These are phyloP conservation scores for Pyrgus malvae DNA, from an alignment of 2,888 invertebrate species.

Conservation along the genomic window DNA sequence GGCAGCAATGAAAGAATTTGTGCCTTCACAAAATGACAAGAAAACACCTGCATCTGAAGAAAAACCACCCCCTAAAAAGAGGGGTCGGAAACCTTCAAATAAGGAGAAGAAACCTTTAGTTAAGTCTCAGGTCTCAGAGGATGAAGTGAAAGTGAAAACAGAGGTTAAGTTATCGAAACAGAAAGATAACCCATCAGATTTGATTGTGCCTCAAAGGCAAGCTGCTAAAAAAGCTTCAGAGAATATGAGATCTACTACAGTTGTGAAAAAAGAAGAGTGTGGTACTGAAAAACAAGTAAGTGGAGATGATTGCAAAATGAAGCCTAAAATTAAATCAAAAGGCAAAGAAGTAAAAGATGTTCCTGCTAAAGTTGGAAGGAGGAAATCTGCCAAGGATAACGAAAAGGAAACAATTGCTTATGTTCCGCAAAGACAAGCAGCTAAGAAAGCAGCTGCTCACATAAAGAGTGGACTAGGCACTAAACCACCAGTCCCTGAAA, in stretches of 20 bases:
- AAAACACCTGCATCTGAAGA: constrained; percentile 49
- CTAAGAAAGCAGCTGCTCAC: constrained; percentile 95
- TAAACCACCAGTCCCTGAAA: constrained; percentile 67
- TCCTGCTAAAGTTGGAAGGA: constrained; percentile 71
- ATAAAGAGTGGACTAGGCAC: constrained; percentile 90
- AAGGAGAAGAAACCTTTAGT: constrained; percentile 62
- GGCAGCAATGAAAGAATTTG: constrained; percentile 92
- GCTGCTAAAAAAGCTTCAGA: constrained; percentile 96
- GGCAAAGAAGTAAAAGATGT: constrained; percentile 72
- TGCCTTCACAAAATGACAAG: constrained; percentile 72
- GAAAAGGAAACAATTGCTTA: constrained; percentile 88
- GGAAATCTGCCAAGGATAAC: constrained; percentile 77
- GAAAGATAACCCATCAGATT: constrained; percentile 86
- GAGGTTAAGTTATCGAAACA: constrained; percentile 69
- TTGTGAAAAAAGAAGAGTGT: constrained; percentile 68
- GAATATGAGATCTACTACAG: constrained; percentile 88
- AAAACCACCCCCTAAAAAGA: constrained; percentile 66
- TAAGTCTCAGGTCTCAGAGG: constrained; percentile 59
- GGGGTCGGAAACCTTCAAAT: constrained; percentile 72
- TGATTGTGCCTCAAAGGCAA: constrained; percentile 94
- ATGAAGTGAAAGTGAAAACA: constrained; percentile 76
- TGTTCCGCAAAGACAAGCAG: constrained; percentile 94
- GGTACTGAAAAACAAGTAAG: constrained; percentile 53
- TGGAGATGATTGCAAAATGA: constrained; percentile 59
- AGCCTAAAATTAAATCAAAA: constrained; percentile 70